Conservation (phyloP, 2,797 vertebrate genomes). For the Lutjanus argentimaculatus region DNA sequence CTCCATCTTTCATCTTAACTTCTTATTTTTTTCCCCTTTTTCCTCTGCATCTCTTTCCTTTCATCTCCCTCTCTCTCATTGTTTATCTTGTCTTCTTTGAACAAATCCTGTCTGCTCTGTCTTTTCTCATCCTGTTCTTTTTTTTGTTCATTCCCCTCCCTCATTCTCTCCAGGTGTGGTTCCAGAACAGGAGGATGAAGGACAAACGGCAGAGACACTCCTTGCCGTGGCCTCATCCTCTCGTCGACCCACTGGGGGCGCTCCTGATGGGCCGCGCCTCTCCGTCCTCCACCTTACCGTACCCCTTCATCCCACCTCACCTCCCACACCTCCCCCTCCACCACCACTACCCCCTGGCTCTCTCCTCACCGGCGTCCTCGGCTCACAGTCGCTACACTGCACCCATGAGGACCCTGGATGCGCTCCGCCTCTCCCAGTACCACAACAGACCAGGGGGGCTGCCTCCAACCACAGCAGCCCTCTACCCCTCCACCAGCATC, state of each 20-base stretch:
- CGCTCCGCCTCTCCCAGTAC: slow-evolving; percentile 73
- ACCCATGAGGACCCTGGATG: slow-evolving; percentile 72
- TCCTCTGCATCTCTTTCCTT: no score
- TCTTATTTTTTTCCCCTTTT: no score
- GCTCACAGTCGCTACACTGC: slow-evolving; percentile 66
- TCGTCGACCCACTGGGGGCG: slow-evolving; percentile 77
- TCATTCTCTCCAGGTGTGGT: slow-evolving; percentile 73
- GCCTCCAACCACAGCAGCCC: slow-evolving; percentile 57
- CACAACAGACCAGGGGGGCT: slow-evolving; percentile 65
- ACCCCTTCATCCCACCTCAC: slow-evolving; percentile 73
- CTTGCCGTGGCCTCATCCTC: slow-evolving; percentile 77
- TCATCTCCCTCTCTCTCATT: not conserved
- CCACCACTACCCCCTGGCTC: slow-evolving; percentile 75
- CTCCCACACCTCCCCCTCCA: slow-evolving; percentile 75
- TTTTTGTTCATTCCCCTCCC: not conserved
- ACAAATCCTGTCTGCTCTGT: not conserved
- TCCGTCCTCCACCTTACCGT: slow-evolving; percentile 63
- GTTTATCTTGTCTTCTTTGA: not conserved
- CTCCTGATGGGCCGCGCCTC: slow-evolving; percentile 79
- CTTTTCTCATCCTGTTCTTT: not conserved
- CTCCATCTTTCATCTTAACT: not conserved
- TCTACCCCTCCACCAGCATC: slow-evolving; percentile 67
- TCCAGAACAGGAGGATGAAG: slow-evolving; percentile 88
- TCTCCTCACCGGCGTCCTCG: slow-evolving; percentile 50
- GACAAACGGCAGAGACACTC: slow-evolving; percentile 83